Evolutionary conservation across 1,140 invertebrate species (phyloP).

Genomic region (Brachionus sp.): DNA sequence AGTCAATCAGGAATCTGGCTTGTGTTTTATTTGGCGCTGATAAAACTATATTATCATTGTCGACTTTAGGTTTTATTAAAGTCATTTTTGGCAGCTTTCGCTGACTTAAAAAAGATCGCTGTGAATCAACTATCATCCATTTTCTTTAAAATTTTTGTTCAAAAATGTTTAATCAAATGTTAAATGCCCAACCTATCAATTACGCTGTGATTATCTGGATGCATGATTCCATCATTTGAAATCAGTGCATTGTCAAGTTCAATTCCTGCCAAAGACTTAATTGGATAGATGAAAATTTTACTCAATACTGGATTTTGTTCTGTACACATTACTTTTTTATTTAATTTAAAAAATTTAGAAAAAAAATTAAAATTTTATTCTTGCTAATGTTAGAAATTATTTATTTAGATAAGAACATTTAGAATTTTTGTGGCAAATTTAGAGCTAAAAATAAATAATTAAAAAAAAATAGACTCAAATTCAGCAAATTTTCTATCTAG

Average conservation of each 20-base stretch:
- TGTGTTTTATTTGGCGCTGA: neutral
- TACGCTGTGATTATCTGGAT: neutral
- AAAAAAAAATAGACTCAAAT: neutral
- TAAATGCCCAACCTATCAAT: neutral
- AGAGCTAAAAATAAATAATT: too few species aligned
- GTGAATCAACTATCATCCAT: slow-evolving; percentile 41
- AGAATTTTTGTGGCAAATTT: neutral
- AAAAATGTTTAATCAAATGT: neutral
- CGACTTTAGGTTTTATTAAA: neutral
- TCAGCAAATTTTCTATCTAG: neutral
- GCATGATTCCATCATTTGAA: neutral
- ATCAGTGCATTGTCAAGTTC: slow-evolving; percentile 9
- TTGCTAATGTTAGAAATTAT: too few species aligned
- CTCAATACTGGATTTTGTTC: neutral
- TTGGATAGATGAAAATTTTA: slow-evolving; percentile 36
- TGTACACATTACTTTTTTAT: neutral
- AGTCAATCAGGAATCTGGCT: neutral
- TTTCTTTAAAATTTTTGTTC: neutral
- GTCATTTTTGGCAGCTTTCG: slow-evolving; percentile 16
- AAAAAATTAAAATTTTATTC: neutral
- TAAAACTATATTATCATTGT: neutral
- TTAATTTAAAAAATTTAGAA: neutral
- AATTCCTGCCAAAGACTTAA: slow-evolving; percentile 32
- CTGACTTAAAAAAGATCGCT: slow-evolving; percentile 19
- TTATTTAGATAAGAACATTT: too few species aligned